Evolutionary conservation across 2,797 vertebrate genomes (phyloP).

Genomic region (Protonibea diacanthus): DNA sequence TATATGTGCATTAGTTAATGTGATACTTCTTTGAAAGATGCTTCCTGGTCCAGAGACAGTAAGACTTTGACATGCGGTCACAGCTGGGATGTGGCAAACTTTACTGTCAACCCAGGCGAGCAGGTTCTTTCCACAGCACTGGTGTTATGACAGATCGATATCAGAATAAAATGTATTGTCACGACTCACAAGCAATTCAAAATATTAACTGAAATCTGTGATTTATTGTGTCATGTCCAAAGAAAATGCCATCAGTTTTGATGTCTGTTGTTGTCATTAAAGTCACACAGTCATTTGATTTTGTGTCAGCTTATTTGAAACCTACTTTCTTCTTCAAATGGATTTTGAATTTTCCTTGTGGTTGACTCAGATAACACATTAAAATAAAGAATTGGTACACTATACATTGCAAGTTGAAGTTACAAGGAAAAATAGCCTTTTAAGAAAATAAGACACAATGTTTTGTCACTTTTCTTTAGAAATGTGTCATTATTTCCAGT

Average conservation of each 20-base stretch:
- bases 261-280: background rate
- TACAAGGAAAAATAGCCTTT: background rate
- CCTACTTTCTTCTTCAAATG: background rate
- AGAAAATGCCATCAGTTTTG: slow-evolving; percentile 4
- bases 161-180: background rate
- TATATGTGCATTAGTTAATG: no score
- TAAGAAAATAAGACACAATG: background rate
- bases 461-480: background rate
- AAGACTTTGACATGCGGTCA: background rate
- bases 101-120: no score
- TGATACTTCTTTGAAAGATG: background rate
- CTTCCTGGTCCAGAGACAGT: background rate
- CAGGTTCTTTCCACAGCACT: no score
- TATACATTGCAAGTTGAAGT: background rate
- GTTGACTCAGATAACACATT: background rate
- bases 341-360: background rate
- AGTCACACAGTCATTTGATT: background rate
- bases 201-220: background rate
- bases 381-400: background rate
- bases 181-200: background rate
- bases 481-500: background rate
- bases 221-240: background rate
- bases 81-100: background rate
- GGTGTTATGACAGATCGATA: background rate
- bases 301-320: background rate